These are phyloP conservation scores for Caerostris extrusa DNA, from an alignment of 1,140 invertebrate species.

Conservation along the genomic window DNA sequence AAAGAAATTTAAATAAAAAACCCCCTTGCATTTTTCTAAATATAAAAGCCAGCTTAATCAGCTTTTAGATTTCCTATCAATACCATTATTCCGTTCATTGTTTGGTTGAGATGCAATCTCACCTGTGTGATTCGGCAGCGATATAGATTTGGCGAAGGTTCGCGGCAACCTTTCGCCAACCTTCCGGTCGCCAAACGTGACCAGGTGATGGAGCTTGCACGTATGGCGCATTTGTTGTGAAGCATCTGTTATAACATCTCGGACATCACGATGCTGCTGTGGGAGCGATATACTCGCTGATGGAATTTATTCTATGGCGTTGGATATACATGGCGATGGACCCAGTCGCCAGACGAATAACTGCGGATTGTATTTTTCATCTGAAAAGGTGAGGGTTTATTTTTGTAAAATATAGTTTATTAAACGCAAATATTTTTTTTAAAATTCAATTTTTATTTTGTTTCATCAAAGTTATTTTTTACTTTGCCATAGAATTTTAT, in stretches of 20 bases:
- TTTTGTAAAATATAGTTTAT: not conserved
- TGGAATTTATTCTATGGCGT: slow-evolving; percentile 64
- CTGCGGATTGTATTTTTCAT: slow-evolving; percentile 1
- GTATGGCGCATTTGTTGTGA: slow-evolving; percentile 56
- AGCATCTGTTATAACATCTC: slow-evolving; percentile 47
- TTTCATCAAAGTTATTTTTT: not conserved
- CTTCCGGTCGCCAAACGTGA: slow-evolving; percentile 29
- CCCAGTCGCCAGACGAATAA: not conserved
- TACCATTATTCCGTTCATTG: no score
- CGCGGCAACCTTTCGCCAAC: not conserved
- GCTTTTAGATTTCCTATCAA: no score
- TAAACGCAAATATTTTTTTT: not conserved
- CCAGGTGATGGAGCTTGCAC: not conserved
- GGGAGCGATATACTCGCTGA: not conserved
- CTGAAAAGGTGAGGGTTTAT: slow-evolving; percentile 30
- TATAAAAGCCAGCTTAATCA: no score
- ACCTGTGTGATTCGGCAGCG: not conserved
- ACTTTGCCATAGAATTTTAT: not conserved
- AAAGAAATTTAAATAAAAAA: no score
- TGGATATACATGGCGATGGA: slow-evolving; percentile 63
- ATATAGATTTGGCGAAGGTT: not conserved
- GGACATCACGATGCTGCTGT: not conserved
- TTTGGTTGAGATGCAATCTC: not conserved
- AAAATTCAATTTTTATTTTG: not conserved
- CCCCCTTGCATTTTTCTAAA: no score